Evolutionary conservation across 2,888 invertebrate species (phyloP).

Genomic region (Rhagonycha lutea): DNA sequence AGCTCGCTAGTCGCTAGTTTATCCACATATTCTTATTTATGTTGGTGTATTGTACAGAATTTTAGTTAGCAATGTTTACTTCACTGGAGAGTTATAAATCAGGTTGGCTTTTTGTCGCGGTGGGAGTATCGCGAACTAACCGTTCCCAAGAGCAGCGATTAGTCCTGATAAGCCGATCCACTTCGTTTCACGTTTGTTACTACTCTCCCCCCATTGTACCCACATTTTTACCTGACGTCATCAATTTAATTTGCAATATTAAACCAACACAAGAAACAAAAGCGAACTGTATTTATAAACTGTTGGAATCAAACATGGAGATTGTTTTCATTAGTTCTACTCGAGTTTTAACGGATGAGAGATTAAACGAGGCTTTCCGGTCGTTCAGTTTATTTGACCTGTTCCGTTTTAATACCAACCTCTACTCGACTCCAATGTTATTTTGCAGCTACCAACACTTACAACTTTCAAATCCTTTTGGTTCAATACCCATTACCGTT

Average conservation of each 20-base stretch:
- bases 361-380: slow-evolving; percentile 31
- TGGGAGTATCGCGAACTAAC: slow-evolving; percentile 39
- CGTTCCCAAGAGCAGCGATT: slow-evolving; percentile 48
- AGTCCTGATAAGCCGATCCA: slow-evolving; percentile 47
- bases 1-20: not conserved
- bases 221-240: slow-evolving; percentile 15
- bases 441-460: not conserved
- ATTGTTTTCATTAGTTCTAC: slow-evolving; percentile 27
- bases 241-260: not conserved
- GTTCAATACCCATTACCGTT: not conserved
- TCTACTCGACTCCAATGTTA: not conserved
- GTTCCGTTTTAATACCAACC: slow-evolving; percentile 21
- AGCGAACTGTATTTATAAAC: not conserved
- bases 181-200: slow-evolving; percentile 16
- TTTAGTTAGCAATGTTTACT: slow-evolving; percentile 45
- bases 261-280: slow-evolving; percentile 5
- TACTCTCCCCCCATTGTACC: not conserved
- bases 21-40: slow-evolving; percentile 27
- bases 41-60: slow-evolving; percentile 21
- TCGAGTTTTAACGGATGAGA: slow-evolving; percentile 28
- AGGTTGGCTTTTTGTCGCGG: slow-evolving; percentile 30
- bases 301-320: slow-evolving; percentile 16
- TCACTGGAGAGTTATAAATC: slow-evolving; percentile 30
- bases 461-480: slow-evolving; percentile 4
- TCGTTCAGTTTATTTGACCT: slow-evolving; percentile 30